Evolutionary conservation across 2,888 invertebrate species (phyloP), one percentile per base, ranked within the genome.

Genomic region (Meta bourneti): DNA sequence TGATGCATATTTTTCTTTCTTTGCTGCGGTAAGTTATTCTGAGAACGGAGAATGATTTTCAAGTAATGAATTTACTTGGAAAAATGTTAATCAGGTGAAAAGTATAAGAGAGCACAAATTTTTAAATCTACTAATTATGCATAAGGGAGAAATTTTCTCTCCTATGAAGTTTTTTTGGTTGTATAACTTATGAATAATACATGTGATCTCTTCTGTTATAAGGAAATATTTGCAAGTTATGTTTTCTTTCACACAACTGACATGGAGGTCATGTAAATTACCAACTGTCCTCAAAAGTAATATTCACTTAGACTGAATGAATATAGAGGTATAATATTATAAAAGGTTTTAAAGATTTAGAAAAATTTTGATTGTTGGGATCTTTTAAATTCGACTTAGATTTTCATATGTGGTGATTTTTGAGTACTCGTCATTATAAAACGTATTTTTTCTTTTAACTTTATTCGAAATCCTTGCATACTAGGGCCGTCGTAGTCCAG

Each of bases 51-150:
- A 34, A 69, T 85, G 51, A 78, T 69, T 77, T 69, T 49, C 7
- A 70, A 61, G 16, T 77, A 85, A 69, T 70, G 49, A 75, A 70
- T 70, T 85, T 70, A 16, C 19, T 71, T 49, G 11, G 51, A 49
- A 85, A 61, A 85, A 85, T 85, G 78, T 85, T 69, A 77, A 85
- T 85, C 85, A 78, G 78, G 77, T 13, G 20, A 34, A 78, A 70
- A 13, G 34, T 34, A 61, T 7, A 16, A 48, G 61, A 83, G 74
- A 84, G 61, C 34, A 34, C 72, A 84, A 11, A 11, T 61, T 72
- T 20, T 49, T 51, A 74, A 83, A 83, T 16, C 2, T 61, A 16
- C 48, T 74, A 75, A 84, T 75, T 84, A 84, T 75, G 75, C 20
- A 75, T 16, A 20, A 13, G 11, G 61, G 61, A 8, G 7, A 20